These are phyloP conservation scores for Enteromius thamalakanensis DNA, from an alignment of 2,797 vertebrate genomes.

Conservation along the genomic window DNA sequence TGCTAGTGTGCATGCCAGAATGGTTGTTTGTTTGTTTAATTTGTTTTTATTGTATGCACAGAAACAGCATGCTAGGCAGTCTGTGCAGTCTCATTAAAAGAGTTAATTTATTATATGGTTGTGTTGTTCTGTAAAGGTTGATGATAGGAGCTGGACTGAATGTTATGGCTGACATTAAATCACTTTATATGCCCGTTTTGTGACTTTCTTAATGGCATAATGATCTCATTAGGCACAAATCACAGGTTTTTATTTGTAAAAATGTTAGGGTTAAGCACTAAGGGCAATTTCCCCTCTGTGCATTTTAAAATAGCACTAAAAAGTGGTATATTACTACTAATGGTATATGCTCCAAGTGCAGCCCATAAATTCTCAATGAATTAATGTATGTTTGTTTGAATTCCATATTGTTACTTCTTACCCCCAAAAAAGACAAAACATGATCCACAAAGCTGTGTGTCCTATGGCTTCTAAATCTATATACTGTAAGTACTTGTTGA, in stretches of 20 bases:
- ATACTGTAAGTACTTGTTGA: not conserved
- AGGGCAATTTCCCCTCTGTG: slow-evolving; percentile 47
- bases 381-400: too few species aligned
- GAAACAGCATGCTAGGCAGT: slow-evolving; percentile 45
- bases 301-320: slow-evolving; percentile 45
- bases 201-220: slow-evolving; percentile 40
- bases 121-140: slow-evolving; percentile 47
- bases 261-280: slow-evolving; percentile 43
- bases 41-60: slow-evolving; percentile 31
- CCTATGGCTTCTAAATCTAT: not conserved
- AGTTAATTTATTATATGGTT: slow-evolving; percentile 55
- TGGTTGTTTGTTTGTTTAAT: not conserved
- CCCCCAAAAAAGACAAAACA: too few species aligned
- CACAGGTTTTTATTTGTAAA: slow-evolving; percentile 42
- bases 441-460: not conserved
- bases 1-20: not conserved
- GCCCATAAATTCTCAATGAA: not conserved
- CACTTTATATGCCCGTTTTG: slow-evolving; percentile 43
- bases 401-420: too few species aligned
- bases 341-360: not conserved
- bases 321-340: too few species aligned
- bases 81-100: slow-evolving; percentile 50
- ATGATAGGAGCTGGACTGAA: not conserved
- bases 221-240: slow-evolving; percentile 56
- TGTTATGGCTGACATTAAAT: slow-evolving; percentile 50